phyloP scores from a whole-genome alignment of 2,888 invertebrate genomes.

The Pyrocoelia pectoralis region DNA sequence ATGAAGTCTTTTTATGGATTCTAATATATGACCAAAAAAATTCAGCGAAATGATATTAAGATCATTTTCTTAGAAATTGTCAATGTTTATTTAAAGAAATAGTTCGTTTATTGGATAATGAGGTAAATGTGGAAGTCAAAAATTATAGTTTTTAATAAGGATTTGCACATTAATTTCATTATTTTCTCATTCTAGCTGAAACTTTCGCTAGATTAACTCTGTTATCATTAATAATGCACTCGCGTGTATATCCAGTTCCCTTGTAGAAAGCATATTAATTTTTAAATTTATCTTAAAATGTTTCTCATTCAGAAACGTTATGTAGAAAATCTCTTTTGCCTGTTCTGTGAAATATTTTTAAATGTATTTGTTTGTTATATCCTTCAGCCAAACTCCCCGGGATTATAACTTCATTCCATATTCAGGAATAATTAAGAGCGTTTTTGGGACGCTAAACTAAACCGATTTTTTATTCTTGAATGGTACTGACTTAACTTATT shows the following conservation, averaged over 20 bases:
- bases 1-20: conserved; percentile 48
- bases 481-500: too few species aligned
- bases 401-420: too few species aligned
- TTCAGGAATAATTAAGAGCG: too few species aligned
- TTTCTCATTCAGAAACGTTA: too few species aligned
- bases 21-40: conserved; percentile 34
- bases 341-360: too few species aligned
- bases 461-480: too few species aligned
- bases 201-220: conserved; percentile 50
- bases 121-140: neutral
- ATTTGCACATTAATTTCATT: conserved; percentile 32
- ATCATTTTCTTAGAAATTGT: conserved; percentile 5
- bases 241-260: neutral
- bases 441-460: too few species aligned
- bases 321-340: too few species aligned
- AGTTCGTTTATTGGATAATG: neutral
- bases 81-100: neutral
- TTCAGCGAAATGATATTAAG: neutral
- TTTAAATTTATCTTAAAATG: too few species aligned
- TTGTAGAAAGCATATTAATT: too few species aligned
- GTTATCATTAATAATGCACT: conserved; percentile 53
- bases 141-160: conserved; percentile 16
- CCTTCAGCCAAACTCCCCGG: too few species aligned
- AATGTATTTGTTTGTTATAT: too few species aligned
- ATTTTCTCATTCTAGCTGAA: conserved; percentile 42